Percentiles rank a stretch among this genome's conserved stretches.
phyloP scores from a whole-genome alignment of 1,140 invertebrate species.

The Physella acuta region DNA sequence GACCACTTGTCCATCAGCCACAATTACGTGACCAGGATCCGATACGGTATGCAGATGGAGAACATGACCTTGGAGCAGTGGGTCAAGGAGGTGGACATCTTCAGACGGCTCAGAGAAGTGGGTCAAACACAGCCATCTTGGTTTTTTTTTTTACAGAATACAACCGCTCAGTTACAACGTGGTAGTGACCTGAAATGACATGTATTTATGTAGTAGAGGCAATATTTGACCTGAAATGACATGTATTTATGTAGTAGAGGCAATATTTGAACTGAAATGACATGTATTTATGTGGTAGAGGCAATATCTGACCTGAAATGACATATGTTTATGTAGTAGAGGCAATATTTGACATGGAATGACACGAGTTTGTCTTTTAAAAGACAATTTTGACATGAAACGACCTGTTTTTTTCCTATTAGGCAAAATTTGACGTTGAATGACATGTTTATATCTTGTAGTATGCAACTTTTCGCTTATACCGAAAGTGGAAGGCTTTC shows the following conservation, averaged over 20 bases:
- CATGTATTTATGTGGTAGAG: too few relatives aligned
- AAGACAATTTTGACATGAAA: too few relatives aligned
- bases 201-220: too few relatives aligned
- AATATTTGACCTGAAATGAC: too few relatives aligned
- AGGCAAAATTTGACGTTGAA: too few relatives aligned
- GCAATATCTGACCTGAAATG: too few relatives aligned
- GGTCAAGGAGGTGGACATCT: slow-evolving; percentile 56
- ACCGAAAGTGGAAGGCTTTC: slow-evolving; percentile 24
- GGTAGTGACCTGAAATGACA: not conserved
- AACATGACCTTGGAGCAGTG: slow-evolving; percentile 55
- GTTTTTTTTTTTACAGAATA: not conserved
- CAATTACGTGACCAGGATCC: slow-evolving; percentile 53
- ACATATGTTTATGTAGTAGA: too few relatives aligned
- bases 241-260: too few relatives aligned
- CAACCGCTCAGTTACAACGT: not conserved
- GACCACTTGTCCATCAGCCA: slow-evolving; percentile 58
- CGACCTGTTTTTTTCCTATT: slow-evolving; percentile 6
- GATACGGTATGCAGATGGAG: slow-evolving; percentile 56
- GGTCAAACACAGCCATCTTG: not conserved
- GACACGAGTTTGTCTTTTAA: too few relatives aligned
- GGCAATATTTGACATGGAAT: too few relatives aligned
- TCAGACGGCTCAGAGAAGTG: slow-evolving; percentile 55
- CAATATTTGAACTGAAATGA: too few relatives aligned
- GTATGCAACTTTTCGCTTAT: slow-evolving; percentile 9
- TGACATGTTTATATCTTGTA: not conserved